Evolutionary conservation across 2,113 vertebrate genomes (phyloP).

Genomic region (Apodemus sylvaticus): DNA sequence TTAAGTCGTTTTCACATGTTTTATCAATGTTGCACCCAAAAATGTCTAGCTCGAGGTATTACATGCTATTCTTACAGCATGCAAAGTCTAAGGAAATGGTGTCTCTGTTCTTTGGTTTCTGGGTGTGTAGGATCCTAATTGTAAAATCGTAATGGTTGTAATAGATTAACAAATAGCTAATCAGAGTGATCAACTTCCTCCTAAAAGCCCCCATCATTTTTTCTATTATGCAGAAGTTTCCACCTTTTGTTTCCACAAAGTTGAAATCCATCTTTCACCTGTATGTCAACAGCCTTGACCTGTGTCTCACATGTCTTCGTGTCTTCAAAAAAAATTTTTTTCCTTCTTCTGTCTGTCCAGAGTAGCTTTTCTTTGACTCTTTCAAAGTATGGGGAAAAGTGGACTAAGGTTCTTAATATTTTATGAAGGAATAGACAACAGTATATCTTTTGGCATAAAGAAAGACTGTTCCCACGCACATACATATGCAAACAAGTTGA

Average conservation of each 20-base stretch:
- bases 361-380: neutral
- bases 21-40: neutral
- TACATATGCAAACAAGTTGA: slow-evolving; percentile 24
- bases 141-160: neutral
- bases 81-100: neutral
- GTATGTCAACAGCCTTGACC: neutral
- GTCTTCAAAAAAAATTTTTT: neutral
- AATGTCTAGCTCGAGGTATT: neutral
- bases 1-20: neutral
- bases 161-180: neutral
- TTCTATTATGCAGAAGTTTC: neutral
- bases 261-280: neutral
- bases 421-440: slow-evolving; percentile 29
- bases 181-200: neutral
- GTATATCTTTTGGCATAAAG: neutral
- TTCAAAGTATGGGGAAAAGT: neutral
- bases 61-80: neutral
- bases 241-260: neutral
- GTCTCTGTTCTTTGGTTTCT: neutral
- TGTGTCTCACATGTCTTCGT: neutral
- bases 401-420: neutral
- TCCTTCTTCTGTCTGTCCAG: neutral
- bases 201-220: too few species aligned
- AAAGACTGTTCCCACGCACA: neutral
- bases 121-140: neutral